phyloP scores from a whole-genome alignment of 2,113 vertebrate species.

The Hirundichthys speculiger region DNA sequence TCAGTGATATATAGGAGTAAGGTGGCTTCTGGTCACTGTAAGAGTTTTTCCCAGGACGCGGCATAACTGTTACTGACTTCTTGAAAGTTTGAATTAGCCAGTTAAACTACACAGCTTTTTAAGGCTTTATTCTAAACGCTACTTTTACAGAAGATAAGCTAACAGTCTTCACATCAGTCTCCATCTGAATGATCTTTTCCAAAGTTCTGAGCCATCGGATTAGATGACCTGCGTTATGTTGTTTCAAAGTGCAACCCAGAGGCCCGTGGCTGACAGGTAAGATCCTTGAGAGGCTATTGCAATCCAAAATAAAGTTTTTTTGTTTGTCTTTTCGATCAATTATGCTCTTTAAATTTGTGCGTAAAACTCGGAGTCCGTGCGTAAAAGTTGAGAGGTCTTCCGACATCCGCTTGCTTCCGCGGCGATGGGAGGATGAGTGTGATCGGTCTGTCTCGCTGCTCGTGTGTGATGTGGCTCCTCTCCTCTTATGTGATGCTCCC shows the following conservation, averaged over 20 bases:
- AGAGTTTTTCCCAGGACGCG: slow-evolving; percentile 95
- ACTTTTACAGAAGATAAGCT: slow-evolving; percentile 10
- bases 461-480: slow-evolving; percentile 53
- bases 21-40: slow-evolving; percentile 98
- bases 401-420: slow-evolving; percentile 13
- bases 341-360: slow-evolving; percentile 35
- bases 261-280: slow-evolving; percentile 37
- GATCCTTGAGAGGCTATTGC: slow-evolving; percentile 36
- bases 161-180: slow-evolving; percentile 45
- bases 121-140: slow-evolving; percentile 2
- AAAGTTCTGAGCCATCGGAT: slow-evolving; percentile 59
- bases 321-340: slow-evolving; percentile 7
- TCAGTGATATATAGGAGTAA: slow-evolving; percentile 96
- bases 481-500: slow-evolving; percentile 64
- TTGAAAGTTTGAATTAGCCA: slow-evolving; percentile 13
- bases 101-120: slow-evolving; percentile 22
- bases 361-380: slow-evolving; percentile 61
- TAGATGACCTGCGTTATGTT: slow-evolving; percentile 6
- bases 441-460: slow-evolving; percentile 28
- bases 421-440: slow-evolving; percentile 12
- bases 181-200: slow-evolving; percentile 54
- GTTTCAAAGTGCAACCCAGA: not conserved
- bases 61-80: slow-evolving; percentile 75
- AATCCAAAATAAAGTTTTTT: slow-evolving; percentile 32
- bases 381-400: slow-evolving; percentile 65